Base-by-base conservation (phyloP, 35 echinoderm and acorn worm genomes). In the Acanthaster planci region DNA sequence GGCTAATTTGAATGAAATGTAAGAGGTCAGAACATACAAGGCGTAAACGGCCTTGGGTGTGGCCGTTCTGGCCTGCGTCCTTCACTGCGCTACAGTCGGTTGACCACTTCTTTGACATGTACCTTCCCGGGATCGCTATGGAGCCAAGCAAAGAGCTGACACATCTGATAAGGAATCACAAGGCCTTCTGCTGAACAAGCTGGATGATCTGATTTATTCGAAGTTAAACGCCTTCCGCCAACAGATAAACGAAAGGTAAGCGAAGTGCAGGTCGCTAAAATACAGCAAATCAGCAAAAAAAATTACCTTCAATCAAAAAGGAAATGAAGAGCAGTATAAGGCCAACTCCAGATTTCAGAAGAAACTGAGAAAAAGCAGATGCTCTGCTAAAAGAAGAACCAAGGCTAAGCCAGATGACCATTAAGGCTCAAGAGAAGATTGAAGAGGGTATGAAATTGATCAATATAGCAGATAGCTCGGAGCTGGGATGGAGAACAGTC, bases 391-490 rank as follows among this genome's bases (percentile, higher is more conserved):
- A 4, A 47, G 42, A 47, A 64, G 59, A 64, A 23, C 2, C 14
- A 0, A 22, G 22, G 0, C 7, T 21, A 0, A 14, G 30, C 7
- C 2, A 23, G 59, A 31, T 26, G 15, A 1, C 30, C 22, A 0
- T n/a, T 2, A n/a, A 64, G 14, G 1, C 59, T 0, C 0, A n/a
- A 22, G 30, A 64, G 14, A 31, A 64, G 21, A 64, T 64, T 18
- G 12, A 1, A n/a, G 59, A 64, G 22, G 59, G 59, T 64, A 64
- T 14, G 44, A 82, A 82, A n/a, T 38, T 84, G 52, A 84, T 84
- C 54, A 26, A 22, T 2, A 37, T 84, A 30, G 81, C 53, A 0
- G 79, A 82, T 7, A 82, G 38, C 7, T 82, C 79, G 5, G 21
- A 50, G 2, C 52, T 21, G 1, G 79, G 37, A 23, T 42, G 79